Percentiles rank a stretch among this genome's conserved stretches.
phyloP scores from a whole-genome alignment of 2,797 vertebrate genomes.

The Limosa lapponica region DNA sequence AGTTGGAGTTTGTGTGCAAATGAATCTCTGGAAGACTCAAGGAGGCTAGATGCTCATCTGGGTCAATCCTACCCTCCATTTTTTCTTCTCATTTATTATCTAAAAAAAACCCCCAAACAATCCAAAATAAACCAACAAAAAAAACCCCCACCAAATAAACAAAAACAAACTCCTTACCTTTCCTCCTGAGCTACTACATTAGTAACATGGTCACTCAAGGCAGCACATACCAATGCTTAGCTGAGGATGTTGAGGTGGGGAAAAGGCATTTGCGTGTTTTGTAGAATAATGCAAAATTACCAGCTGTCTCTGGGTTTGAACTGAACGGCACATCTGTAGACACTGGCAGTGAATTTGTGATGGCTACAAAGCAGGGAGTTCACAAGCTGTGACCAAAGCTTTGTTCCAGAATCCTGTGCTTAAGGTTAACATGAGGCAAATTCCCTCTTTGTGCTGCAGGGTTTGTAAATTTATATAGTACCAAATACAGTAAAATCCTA shows the following conservation, averaged over 20 bases:
- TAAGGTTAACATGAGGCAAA: not conserved
- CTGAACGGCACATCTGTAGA: not conserved
- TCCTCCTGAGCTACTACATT: not conserved
- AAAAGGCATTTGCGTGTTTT: not conserved
- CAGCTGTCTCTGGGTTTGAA: not conserved
- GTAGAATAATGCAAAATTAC: not conserved
- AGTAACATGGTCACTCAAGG: not conserved
- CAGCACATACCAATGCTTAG: not conserved
- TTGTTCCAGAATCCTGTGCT: not conserved
- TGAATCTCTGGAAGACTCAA: not conserved
- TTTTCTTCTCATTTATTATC: not conserved
- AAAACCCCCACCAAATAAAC: not conserved
- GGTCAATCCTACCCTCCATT: not conserved
- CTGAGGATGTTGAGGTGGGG: not conserved
- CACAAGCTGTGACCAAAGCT: conserved; percentile 9
- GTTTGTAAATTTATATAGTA: conserved; percentile 18
- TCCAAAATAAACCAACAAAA: too few relatives aligned
- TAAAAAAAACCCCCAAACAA: not conserved
- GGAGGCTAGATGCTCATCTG: not conserved
- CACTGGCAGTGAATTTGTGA: not conserved
- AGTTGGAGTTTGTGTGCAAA: not conserved
- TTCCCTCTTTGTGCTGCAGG: not conserved
- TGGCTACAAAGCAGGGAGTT: not conserved
- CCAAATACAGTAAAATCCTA: not conserved
- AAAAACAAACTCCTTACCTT: not conserved